A percentile compares a stretch with the other conserved stretches of the same genome.
Conservation (phyloP, 2,113 vertebrate species). For the Pristiophorus japonicus region DNA sequence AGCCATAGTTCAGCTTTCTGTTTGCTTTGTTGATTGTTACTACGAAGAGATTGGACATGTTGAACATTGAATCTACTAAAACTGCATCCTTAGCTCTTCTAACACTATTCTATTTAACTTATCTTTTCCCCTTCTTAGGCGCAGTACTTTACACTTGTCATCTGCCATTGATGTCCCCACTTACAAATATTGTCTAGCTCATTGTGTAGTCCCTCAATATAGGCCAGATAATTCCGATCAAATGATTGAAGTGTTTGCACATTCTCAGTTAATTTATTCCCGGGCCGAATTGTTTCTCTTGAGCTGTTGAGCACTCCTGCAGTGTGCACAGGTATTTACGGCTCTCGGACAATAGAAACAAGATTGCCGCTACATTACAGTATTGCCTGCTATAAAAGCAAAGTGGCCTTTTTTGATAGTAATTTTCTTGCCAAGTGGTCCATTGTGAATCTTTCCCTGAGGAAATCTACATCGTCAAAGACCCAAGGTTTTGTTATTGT, state of each 20-base stretch:
- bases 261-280: constrained; percentile 7
- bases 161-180: background rate
- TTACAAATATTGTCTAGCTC: background rate
- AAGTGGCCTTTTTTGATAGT: background rate
- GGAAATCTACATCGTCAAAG: constrained; percentile 27
- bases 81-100: background rate
- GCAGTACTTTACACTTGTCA: background rate
- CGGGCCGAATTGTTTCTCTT: background rate
- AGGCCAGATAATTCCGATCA: background rate
- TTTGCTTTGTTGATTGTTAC: background rate
- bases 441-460: constrained; percentile 26
- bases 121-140: background rate
- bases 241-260: background rate
- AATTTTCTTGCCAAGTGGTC: constrained; percentile 20
- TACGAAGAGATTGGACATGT: background rate
- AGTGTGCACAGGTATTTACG: background rate
- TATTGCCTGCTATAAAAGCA: background rate
- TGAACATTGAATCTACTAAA: background rate
- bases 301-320: too few species aligned
- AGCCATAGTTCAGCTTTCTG: too few species aligned
- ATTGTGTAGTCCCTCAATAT: background rate
- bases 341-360: background rate
- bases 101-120: background rate
- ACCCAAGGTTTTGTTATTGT: background rate
- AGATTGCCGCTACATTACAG: background rate